Conservation (phyloP, 2,797 vertebrate genomes). For the Novumbra hubbsi region DNA sequence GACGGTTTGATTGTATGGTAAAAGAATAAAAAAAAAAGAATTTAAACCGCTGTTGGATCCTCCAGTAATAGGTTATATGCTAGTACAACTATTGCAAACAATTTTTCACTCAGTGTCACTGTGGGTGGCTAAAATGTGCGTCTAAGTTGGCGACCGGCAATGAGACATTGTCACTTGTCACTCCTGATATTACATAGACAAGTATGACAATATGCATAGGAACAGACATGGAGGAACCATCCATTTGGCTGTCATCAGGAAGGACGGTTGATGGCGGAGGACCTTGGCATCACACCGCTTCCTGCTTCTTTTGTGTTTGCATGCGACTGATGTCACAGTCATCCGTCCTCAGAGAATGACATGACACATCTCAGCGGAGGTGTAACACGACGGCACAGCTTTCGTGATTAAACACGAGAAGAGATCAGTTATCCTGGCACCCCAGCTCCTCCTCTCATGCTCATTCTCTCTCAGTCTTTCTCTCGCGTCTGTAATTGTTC, state of each 20-base stretch:
- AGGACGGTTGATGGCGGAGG: neutral
- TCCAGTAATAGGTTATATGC: no score
- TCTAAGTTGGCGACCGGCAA: no score
- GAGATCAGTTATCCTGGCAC: constrained; percentile 12
- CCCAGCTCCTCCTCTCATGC: neutral
- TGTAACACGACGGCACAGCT: constrained; percentile 19
- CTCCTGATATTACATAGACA: constrained; percentile 7
- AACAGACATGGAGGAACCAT: neutral
- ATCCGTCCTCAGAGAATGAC: constrained; percentile 6
- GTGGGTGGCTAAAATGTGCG: no score
- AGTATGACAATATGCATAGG: neutral
- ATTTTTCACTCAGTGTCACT: no score
- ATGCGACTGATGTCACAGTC: constrained; percentile 17
- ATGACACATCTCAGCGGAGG: constrained; percentile 34
- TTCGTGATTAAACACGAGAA: constrained; percentile 21
- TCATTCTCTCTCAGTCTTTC: neutral
- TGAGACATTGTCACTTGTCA: neutral
- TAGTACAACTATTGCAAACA: neutral
- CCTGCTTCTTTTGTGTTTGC: constrained; percentile 6
- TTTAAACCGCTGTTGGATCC: no score
- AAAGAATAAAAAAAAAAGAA: no score
- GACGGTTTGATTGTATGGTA: no score
- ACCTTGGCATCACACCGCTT: neutral
- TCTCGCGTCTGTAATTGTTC: neutral
- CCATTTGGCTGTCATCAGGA: constrained; percentile 10